Conservation (phyloP, 2,113 vertebrate genomes). For the Dunckerocampus dactyliophorus region DNA sequence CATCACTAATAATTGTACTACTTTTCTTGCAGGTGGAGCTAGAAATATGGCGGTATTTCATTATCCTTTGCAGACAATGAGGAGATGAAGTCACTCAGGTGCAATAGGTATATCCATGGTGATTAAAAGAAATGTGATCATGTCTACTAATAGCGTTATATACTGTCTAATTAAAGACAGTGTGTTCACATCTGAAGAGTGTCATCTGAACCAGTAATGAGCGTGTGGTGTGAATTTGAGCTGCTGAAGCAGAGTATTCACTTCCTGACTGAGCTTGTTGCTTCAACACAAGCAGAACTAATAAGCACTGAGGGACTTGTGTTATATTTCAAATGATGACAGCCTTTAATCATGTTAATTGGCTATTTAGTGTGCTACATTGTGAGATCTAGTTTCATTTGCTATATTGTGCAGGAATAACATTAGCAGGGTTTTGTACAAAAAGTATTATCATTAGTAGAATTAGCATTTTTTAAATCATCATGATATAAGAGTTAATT, state of each 20-base stretch:
- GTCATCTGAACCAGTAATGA: not conserved
- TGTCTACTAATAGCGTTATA: no score
- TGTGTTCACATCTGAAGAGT: not conserved
- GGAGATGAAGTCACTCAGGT: no score
- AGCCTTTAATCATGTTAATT: constrained; percentile 31
- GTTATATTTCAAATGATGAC: constrained; percentile 25
- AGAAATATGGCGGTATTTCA: no score
- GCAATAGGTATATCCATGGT: no score
- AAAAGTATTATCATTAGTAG: no score
- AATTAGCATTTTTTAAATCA: no score
- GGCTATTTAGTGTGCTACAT: constrained; percentile 7
- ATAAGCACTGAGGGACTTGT: constrained; percentile 22
- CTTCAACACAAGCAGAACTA: constrained; percentile 23
- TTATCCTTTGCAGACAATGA: no score
- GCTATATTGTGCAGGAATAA: not conserved
- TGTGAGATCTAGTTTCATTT: constrained; percentile 1
- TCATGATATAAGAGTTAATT: no score
- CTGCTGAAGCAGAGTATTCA: constrained; percentile 16
- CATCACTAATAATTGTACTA: no score
- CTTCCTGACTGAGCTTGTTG: constrained; percentile 6
- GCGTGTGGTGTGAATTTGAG: constrained; percentile 6
- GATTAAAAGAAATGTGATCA: no score
- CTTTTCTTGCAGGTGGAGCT: no score
- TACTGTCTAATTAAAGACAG: not conserved
- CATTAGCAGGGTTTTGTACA: not conserved